Conservation (phyloP, 64 coral and sea anemone genomes). For the Actinia tenebrosa region DNA sequence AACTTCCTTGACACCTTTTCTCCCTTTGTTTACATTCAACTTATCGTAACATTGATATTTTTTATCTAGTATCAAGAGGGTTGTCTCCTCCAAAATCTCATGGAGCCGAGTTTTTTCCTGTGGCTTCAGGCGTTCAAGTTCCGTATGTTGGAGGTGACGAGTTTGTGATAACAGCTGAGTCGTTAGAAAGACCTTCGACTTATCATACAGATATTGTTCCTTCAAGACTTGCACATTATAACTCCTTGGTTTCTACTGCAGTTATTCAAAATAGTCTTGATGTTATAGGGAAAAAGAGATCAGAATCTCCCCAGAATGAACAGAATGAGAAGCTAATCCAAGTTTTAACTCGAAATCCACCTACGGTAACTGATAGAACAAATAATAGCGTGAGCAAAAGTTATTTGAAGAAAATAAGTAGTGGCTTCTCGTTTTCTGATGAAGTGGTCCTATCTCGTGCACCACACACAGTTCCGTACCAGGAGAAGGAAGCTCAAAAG, state of each 20-base stretch:
- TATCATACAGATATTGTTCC: neutral
- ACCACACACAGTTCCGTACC: conserved; percentile 65
- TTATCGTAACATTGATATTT: neutral
- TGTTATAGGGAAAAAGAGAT: neutral
- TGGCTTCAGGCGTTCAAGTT: conserved; percentile 74
- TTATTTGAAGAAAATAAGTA: conserved; percentile 76
- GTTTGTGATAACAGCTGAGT: conserved; percentile 25
- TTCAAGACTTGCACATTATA: conserved; percentile 26
- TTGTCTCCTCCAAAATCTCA: conserved; percentile 57
- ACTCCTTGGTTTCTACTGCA: conserved; percentile 8
- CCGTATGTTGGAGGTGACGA: conserved; percentile 85
- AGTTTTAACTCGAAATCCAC: conserved; percentile 44
- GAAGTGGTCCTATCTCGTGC: conserved; percentile 76
- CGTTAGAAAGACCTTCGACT: neutral
- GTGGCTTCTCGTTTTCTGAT: conserved; percentile 61
- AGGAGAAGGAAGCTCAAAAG: conserved; percentile 44
- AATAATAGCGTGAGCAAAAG: conserved; percentile 53
- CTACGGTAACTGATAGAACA: conserved; percentile 51
- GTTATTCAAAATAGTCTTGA: neutral
- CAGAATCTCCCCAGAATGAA: conserved; percentile 17
- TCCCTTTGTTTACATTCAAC: neutral
- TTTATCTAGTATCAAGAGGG: conserved; percentile 41
- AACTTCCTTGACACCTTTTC: too few relatives aligned
- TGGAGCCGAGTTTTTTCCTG: conserved; percentile 89
- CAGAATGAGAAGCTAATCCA: conserved; percentile 39